Evolutionary conservation across 1,140 invertebrate genomes (phyloP).

Genomic region (Nautilus pompilius): DNA sequence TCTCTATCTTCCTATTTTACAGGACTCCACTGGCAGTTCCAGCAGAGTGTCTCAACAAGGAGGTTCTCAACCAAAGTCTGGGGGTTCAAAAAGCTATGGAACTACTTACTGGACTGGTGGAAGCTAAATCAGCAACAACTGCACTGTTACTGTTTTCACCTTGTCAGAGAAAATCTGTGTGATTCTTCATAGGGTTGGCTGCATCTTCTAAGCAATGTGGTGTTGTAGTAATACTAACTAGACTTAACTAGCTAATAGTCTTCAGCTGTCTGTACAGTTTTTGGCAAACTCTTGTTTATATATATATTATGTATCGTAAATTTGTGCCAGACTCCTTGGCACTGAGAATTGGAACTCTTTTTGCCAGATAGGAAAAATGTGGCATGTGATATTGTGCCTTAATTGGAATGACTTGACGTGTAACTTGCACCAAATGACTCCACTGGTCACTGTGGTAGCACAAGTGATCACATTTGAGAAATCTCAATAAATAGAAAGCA

Average conservation of each 20-base stretch:
- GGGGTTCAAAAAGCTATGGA: constrained; percentile 7
- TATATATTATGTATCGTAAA: constrained; percentile 2
- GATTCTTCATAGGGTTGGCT: constrained; percentile 1
- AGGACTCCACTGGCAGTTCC: constrained; percentile 12
- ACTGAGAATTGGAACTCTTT: constrained; percentile 1
- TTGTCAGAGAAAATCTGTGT: not conserved
- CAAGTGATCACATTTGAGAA: not conserved
- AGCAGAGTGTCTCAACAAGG: constrained; percentile 7
- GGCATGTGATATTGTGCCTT: constrained; percentile 7
- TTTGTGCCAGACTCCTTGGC: constrained; percentile 3
- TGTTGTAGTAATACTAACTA: constrained; percentile 3
- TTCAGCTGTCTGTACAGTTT: constrained; percentile 5
- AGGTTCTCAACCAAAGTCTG: constrained; percentile 3
- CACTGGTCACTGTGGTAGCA: not conserved
- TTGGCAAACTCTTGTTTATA: not conserved
- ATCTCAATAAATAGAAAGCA: not conserved
- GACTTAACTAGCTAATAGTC: constrained; percentile 1
- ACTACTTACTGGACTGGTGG: constrained; percentile 8
- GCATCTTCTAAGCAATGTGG: not conserved
- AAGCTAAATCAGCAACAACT: not conserved
- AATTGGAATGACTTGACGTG: constrained; percentile 1
- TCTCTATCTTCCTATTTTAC: not conserved
- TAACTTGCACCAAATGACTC: constrained; percentile 2
- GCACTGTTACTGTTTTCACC: not conserved
- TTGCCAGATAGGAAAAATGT: constrained; percentile 6